Conservation (phyloP, 2,113 vertebrate genomes). For the Pyxicephalus adspersus region DNA sequence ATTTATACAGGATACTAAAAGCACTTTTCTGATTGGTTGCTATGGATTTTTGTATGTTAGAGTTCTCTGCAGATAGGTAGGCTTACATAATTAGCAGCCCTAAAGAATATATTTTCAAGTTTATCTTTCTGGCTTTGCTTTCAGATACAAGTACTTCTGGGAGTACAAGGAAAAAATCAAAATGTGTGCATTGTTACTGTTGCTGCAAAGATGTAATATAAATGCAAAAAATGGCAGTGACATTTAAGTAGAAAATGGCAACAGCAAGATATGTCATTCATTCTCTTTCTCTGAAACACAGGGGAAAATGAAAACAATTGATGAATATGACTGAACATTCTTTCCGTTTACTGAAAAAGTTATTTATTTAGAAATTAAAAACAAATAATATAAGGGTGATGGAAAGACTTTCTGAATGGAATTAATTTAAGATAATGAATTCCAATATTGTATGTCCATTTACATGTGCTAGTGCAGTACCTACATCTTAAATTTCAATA, state of each 20-base stretch:
- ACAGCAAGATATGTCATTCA: constrained; percentile 6
- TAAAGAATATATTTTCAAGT: not conserved
- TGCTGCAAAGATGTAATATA: constrained; percentile 15
- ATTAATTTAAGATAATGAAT: too few species aligned
- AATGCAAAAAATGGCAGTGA: constrained; percentile 14
- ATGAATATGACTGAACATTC: constrained; percentile 26
- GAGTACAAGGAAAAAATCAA: not conserved
- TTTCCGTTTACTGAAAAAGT: not conserved
- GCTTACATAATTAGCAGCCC: too few species aligned
- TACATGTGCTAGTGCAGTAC: too few species aligned
- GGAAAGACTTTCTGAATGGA: too few species aligned
- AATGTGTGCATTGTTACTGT: not conserved
- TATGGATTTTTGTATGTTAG: too few species aligned
- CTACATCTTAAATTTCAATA: too few species aligned
- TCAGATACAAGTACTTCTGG: not conserved
- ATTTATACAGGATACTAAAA: too few species aligned
- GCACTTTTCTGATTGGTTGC: too few species aligned
- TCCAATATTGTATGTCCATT: too few species aligned
- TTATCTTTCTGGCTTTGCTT: not conserved
- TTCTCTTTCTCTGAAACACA: constrained; percentile 13
- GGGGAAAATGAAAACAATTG: constrained; percentile 13
- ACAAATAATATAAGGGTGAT: not conserved
- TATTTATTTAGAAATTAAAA: not conserved
- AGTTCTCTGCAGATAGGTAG: too few species aligned
- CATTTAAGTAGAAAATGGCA: constrained; percentile 32